Evolutionary conservation across 1,140 invertebrate genomes (phyloP), one percentile per base, ranked within the genome.

Genomic region (Zophobas atratus): DNA sequence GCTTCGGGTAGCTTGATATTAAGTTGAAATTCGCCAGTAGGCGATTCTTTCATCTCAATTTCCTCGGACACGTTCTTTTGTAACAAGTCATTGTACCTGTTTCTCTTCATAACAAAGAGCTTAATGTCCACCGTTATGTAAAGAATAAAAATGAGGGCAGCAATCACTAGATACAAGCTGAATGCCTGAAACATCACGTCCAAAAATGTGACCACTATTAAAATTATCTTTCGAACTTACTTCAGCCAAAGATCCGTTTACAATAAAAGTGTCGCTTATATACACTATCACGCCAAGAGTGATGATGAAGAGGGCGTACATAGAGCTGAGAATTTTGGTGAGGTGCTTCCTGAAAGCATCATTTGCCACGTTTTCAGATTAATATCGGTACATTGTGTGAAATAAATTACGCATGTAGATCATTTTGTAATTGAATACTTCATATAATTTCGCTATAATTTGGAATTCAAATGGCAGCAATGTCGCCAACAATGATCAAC

Each of bases 251-350:
- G 86, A 84, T 5, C 85, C 79, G 49, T 88, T 83, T 48, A 78
- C 86, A 20, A 90, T 80, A 77, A 92, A 88, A 67, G 90, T 84
- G 83, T 93, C 91, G 46, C 88, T 88, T 38, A 93, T 81, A 82
- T 90, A 91, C 32, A 93, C 88, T 20, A 93, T 91, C 1, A 91
- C 78, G 51, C 92, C 92, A 6, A 92, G 81, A 39, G 92, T 92
- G 2, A 93, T 88, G 70, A 93, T 84, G 78, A 93, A 89, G 51
- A 93, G 87, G 60, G 91, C 92, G 81, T 93, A 93, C 67, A 92
- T 90, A 75, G 88, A 89, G 81, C 91, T 92, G 36, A 89, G 77
- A 41, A 91, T 89, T n/a, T 88, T 86, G 0, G 90, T 88, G 49
- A 92, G 79, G 81, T 89, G 89, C 79, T 87, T 86, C 75, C 91